Evolutionary conservation across 2,888 invertebrate genomes (phyloP), one percentile per base, ranked within the genome.

Genomic region (Thymelicus sylvestris): DNA sequence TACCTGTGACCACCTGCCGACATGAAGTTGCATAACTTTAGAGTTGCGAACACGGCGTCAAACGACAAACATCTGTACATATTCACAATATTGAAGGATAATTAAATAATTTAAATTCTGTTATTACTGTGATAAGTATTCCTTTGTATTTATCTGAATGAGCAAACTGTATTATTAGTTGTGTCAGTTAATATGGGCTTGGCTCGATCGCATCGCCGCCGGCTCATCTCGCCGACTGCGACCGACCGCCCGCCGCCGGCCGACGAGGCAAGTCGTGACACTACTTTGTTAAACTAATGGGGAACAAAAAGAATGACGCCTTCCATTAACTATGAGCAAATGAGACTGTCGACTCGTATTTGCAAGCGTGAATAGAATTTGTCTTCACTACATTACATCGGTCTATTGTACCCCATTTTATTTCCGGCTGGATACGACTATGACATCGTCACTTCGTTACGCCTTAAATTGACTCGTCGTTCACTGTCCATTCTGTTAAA

Each of bases 221-320:
- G 64, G 69, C 71, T 67, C 67, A 61, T 64, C 44, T 63, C 66
- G 66, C 59, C 62, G 66, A 69, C 64, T 64, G 69, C 24, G 19
- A 15, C 31, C 31, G 31, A 31, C 10, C 44, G 44, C 12, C 44
- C 12, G 44, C 44, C 10, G 44, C 55, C 55, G 52, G 76, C 76
- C 76, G 81, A 19, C 52, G 52, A 6, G 86, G 86, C 86, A 83
- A 87, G 87, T 92, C 91, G 91, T 92, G 92, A 92, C 90, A 84
- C 80, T 82, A 83, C 87, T 91, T 89, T 87, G 88, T 91, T 90
- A 88, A 82, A 86, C 89, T 89, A 90, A 90, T 89, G 86, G 84
- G 86, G 80, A 82, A 84, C 86, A 88, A 89, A 90, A 92, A 90
- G 88, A 89, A 86, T 84, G 86, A 86, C 82, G 79, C 83, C 83